Evolutionary conservation across 35 echinoderm and acorn worm genomes (phyloP), one percentile per base, ranked within the genome.

Genomic region (Heliocidaris tuberculata): DNA sequence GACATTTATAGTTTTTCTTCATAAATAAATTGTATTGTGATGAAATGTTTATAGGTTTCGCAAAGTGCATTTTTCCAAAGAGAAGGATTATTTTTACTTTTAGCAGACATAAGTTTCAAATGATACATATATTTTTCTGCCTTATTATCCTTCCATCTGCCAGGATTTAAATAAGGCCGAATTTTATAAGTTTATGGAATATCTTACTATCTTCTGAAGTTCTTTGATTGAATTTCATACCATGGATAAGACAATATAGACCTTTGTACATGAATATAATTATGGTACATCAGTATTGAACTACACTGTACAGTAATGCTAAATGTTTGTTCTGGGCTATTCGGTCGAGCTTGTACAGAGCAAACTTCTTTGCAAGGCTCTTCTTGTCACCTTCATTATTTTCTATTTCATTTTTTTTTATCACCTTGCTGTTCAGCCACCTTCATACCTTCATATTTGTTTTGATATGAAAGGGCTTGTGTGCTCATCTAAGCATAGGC

Each of bases 361-460:
- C 27, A 78, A 78, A 78, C 65, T 56, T 15, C 52, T 56, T 56
- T 56, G 10, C 52, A n/a, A 78, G 27, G 27, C 65, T 24, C 27
- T 78, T 78, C 65, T 78, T n/a, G 65, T 78, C 65, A 78, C 65
- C 65, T 78, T 78, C 17, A 78, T 19, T 78, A 27, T 27, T 70
- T 19, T 70, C 5, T 78, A 2, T 78, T 27, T 78, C 65, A 19
- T n/a, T 78, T 78, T 56, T 24, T 78, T 1, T 42, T 7, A 78
- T n/a, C 65, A n/a, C 65, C 65, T 78, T 78, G 65, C 65, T 5
- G 27, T 78, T 78, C 19, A 78, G 65, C 65, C 65, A 78, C 19
- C 65, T 78, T n/a, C 65, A 78, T 78, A 78, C 19, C 65, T 78
- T n/a, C 65, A 78, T 78, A 78, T 78, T 78, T 78, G 65, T 78